Percentiles rank a stretch among this genome's conserved stretches.
Conservation (phyloP, 2,113 vertebrate genomes). For the Propithecus coquereli region DNA sequence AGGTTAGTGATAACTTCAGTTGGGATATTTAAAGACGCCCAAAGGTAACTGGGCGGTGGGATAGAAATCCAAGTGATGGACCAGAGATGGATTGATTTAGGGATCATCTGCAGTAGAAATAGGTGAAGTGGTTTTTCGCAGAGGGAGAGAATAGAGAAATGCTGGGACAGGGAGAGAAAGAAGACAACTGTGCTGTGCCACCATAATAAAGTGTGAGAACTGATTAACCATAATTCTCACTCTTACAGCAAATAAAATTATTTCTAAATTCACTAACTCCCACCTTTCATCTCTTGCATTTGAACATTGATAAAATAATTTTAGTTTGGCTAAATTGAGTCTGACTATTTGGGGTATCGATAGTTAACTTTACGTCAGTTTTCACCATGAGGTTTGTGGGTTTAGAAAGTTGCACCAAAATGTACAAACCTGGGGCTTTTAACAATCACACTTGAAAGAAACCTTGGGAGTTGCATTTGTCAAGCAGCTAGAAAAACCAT, state of each 20-base stretch:
- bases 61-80: background rate
- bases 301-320: background rate
- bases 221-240: background rate
- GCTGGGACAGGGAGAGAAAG: background rate
- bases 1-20: background rate
- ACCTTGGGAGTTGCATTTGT: conserved; percentile 82
- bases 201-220: background rate
- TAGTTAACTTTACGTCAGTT: conserved; percentile 47
- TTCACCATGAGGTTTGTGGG: conserved; percentile 25
- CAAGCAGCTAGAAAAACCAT: conserved; percentile 78
- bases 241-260: background rate
- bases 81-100: background rate
- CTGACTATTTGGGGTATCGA: background rate
- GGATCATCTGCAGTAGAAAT: background rate
- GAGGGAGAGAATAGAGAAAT: background rate
- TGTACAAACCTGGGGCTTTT: conserved; percentile 68
- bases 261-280: background rate
- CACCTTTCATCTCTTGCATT: background rate
- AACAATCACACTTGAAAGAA: conserved; percentile 76
- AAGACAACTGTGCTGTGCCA: background rate
- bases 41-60: background rate
- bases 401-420: conserved; percentile 73
- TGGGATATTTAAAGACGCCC: background rate
- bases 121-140: background rate
- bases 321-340: background rate